A percentile compares a stretch with the other conserved stretches of the same genome.
phyloP scores from a whole-genome alignment of 2,797 vertebrate species.

The Enteromius anoplus region DNA sequence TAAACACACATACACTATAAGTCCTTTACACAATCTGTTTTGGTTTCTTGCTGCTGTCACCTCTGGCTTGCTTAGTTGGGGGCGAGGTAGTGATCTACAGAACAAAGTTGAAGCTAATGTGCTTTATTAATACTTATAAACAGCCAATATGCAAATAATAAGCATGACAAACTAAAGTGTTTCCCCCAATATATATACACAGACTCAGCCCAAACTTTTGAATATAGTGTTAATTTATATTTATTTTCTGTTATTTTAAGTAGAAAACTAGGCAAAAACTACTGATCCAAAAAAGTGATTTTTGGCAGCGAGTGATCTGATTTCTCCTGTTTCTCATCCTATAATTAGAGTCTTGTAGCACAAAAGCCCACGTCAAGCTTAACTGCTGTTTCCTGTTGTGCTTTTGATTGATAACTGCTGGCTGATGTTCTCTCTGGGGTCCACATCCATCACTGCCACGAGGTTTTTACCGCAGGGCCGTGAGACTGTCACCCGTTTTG shows the following conservation, averaged over 20 bases:
- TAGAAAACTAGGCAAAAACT: neutral
- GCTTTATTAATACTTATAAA: no score
- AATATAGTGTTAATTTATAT: neutral
- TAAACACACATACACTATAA: no score
- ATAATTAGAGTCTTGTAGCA: constrained; percentile 48
- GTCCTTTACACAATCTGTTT: no score
- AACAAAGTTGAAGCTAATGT: no score
- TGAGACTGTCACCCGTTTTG: constrained; percentile 51
- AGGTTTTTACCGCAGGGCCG: constrained; percentile 46
- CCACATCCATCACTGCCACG: constrained; percentile 52
- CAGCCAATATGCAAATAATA: no score
- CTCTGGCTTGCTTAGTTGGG: no score
- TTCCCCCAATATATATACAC: no score
- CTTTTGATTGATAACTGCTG: constrained; percentile 54
- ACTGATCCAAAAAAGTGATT: constrained; percentile 17
- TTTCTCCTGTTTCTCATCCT: constrained; percentile 35
- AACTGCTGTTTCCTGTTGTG: constrained; percentile 54
- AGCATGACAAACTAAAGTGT: no score
- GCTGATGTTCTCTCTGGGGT: constrained; percentile 46
- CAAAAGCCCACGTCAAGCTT: constrained; percentile 15
- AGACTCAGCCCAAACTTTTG: neutral
- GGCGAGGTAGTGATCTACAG: no score
- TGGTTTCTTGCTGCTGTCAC: no score
- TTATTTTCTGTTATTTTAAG: neutral
- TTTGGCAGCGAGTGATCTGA: constrained; percentile 25